Evolutionary conservation across 2,113 vertebrate species (phyloP).

Genomic region (Oenanthe melanoleuca): DNA sequence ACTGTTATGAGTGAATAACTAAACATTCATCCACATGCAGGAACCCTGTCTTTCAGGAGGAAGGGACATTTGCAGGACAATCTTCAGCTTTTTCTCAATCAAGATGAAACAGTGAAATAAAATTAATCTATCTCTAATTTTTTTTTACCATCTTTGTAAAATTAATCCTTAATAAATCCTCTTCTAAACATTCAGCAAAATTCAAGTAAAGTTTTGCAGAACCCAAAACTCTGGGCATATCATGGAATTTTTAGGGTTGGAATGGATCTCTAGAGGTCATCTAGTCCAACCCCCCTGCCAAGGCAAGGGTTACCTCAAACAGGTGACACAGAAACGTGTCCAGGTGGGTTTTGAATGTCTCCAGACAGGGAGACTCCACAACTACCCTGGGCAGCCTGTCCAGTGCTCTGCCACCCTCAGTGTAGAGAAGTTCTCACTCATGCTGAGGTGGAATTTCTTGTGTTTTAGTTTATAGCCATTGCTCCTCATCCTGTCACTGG

Average conservation of each 20-base stretch:
- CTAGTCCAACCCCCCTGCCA: neutral
- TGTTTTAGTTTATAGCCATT: neutral
- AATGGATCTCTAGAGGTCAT: neutral
- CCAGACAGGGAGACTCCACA: neutral
- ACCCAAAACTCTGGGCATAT: rapidly evolving
- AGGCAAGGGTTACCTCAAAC: neutral
- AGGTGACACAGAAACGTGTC: rapidly evolving
- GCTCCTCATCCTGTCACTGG: neutral
- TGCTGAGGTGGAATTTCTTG: neutral
- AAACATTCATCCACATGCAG: neutral
- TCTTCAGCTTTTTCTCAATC: neutral
- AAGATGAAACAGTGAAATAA: neutral
- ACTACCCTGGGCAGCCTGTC: neutral
- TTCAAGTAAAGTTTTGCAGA: neutral
- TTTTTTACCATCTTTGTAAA: neutral
- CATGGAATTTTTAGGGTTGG: neutral
- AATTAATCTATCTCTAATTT: neutral
- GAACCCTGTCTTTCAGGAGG: rapidly evolving
- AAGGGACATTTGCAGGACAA: neutral
- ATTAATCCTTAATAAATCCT: neutral
- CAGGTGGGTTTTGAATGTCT: neutral
- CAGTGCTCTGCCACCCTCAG: neutral
- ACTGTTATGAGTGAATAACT: neutral
- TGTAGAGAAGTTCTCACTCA: neutral
- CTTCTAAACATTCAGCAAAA: neutral